Base-by-base conservation (phyloP, 2,113 vertebrate species). In the Notarius lentiginosus region DNA sequence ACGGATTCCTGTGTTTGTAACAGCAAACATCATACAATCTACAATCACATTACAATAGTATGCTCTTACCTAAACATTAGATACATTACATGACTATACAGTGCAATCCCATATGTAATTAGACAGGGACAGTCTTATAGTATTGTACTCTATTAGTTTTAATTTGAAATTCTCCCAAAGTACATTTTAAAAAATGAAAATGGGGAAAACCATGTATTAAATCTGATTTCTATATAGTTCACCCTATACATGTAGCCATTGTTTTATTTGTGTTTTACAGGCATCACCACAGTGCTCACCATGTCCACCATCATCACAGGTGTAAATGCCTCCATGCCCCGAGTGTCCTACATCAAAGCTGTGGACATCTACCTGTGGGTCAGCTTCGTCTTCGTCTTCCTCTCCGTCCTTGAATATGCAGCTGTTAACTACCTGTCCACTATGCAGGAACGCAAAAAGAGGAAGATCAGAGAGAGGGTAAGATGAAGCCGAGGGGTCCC, bases 371-470 rank as follows among this genome's bases (percentile, higher is more conserved):
- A 97, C 93, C 95, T 98, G 75, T 98, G 97, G 97, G 96, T 98
- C 94, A 98, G 97, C 91, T 98, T 98, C 34, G 97, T 98, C 91
- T 98, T 98, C 1, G 97, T 98, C 86, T 99, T 98, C 92, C 96
- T 99, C 61, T 99, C 97, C 0, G 97, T 98, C 89, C 88, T 99
- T 75, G 97, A 99, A 85, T 99, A 99, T 0, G 97, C 97, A 2
- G 95, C 95, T 0, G 94, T 95, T 34, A 95, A 95, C 92, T 95
- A 95, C 92, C 92, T 95, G 91, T 94, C 93, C 1, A 95, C 94
- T 6, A 72, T 94, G 15, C 92, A 95, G 82, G 94, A 95, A 58
- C 92, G 94, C 22, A 93, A 90, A 75, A 93, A 94, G 88, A 92
- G 93, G 83, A 91, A 92, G 58, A 89, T 93, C 6, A 87, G 90